Evolutionary conservation across 2,113 vertebrate genomes (phyloP), one percentile per base, ranked within the genome.

Genomic region (Pogonocichla stellata): DNA sequence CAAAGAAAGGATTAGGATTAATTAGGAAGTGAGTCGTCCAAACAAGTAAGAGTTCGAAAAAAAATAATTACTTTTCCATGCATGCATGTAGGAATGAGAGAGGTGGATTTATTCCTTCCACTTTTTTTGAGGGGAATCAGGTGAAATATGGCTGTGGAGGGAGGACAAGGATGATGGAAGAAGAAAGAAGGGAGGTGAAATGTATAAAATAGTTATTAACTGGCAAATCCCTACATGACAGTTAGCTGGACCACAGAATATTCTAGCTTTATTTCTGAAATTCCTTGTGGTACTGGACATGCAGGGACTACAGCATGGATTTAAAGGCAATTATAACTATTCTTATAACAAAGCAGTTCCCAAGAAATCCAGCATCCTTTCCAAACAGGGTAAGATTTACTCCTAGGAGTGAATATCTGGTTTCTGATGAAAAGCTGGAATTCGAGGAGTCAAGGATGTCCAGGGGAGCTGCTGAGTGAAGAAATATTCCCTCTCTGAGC

Each of bases 1-100:
- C 85, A 88, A 96, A 64, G 85, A 74, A 94, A 90, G 88, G 94
- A 95, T 93, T 83, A 93, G 85, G 90, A 92, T 97, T 96, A 96
- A 96, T 96, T 93, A 96, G 94, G 82, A 81, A 86, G 40, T 0
- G 23, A 90, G 60, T n/a, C 0, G 1, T 53, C 88, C 92, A 95
- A 94, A 96, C 69, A 95, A 95, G 57, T 92, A 92, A 15, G 48
- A 58, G 53, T 29, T 78, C 79, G 25, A 71, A 79, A 34, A 28
- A 48, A 71, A 93, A 79, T 67, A 94, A 96, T 96, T 78, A 65
- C 77, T 84, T 93, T 90, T 86, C 88, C 82, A 56, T 42, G 19
- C 48, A 8, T 5, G 20, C 79, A 19, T 10, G 69, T 22, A n/a
- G 38, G 71, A 94, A 67, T 20, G 72, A 48, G 67, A 74, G 73